Evolutionary conservation across 2,797 vertebrate species (phyloP), one percentile per base, ranked within the genome.

Genomic region (Tadarida brasiliensis): DNA sequence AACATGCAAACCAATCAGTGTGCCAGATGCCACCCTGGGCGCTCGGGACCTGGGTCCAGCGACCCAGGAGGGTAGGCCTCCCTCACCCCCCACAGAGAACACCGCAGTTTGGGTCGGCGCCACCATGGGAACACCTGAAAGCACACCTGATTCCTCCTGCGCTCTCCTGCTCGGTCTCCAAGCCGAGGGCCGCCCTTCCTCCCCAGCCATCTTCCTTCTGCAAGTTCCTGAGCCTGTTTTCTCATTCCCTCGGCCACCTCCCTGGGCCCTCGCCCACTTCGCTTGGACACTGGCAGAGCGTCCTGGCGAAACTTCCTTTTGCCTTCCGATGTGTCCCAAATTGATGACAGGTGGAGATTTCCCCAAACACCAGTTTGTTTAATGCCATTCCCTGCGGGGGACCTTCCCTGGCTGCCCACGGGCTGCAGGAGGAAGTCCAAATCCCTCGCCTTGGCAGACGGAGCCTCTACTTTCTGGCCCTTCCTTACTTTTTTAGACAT

Each of bases 401-500:
- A 20, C 8, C 30, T 54, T 39, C 47, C 28, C 1, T 19, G 61
- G 73, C 78, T 81, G 56, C 56, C 57, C 39, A 56, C 0, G 2
- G 51, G 57, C 22, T 70, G 3, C 3, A 80, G 70, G 59, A 71
- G 3, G 24, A 71, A 81, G 71, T 65, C 71, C 90, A 93, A 26
- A 83, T 39, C 54, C 76, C 54, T 59, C 15, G 77, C 30, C 49
- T 74, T 44, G 68, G 78, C 70, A 96, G 65, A 91, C 11, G 77
- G 51, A 86, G 22, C 59, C 47, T 89, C 70, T 30, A 26, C 24
- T 24, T 49, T 70, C 83, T 71, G 84, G 65, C 8, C 56, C 15
- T 70, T 51, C 35, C 68, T 95, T 78, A 67, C 73, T 83, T 84
- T 96, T 76, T 54, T 84, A 87, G 84, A 80, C 44, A n/a, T 59